Evolutionary conservation across 2,888 invertebrate genomes (phyloP), one percentile per base, ranked within the genome.

Genomic region (Gortyna flavago): DNA sequence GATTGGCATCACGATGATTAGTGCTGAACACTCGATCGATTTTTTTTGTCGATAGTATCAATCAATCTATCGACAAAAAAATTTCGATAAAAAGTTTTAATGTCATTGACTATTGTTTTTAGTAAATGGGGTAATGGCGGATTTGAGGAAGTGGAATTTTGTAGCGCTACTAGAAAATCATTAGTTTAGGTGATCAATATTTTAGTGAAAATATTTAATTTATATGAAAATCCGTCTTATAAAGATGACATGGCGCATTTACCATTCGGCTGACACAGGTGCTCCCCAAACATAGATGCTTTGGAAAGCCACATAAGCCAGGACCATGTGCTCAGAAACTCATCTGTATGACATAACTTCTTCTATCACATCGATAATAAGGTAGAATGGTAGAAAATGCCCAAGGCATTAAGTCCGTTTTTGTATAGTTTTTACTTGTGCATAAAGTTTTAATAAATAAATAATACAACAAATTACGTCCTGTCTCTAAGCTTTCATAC

Each of bases 1-100:
- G 81, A 87, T 87, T 87, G 81, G 73, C 69, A 65, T 48, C 61
- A 61, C 44, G 29, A 71, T 75, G 75, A 85, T 73, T 79, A 85
- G 70, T 79, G 67, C 35, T 85, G 82, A 32, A 54, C 38, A 81
- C 35, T 66, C 48, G 13, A 54, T 59, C 59, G 62, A 72, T 59
- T 59, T 67, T 75, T 57, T 70, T 67, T 62, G 11, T 76, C 84
- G 69, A 80, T 29, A 69, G 29, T n/a, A n/a, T n/a, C n/a, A n/a
- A n/a, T n/a, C n/a, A n/a, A n/a, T n/a, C n/a, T n/a, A n/a, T n/a
- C n/a, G n/a, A n/a, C n/a, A n/a, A n/a, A n/a, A n/a, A n/a, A n/a
- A n/a, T n/a, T n/a, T 72, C 16, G 62, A 6, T 66, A 70, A 41
- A 51, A 35, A 38, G 9, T 35, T 44, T 35, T 59, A 25, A 25